phyloP scores from a whole-genome alignment of 2,888 invertebrate species.

The Euzophera pinguis region DNA sequence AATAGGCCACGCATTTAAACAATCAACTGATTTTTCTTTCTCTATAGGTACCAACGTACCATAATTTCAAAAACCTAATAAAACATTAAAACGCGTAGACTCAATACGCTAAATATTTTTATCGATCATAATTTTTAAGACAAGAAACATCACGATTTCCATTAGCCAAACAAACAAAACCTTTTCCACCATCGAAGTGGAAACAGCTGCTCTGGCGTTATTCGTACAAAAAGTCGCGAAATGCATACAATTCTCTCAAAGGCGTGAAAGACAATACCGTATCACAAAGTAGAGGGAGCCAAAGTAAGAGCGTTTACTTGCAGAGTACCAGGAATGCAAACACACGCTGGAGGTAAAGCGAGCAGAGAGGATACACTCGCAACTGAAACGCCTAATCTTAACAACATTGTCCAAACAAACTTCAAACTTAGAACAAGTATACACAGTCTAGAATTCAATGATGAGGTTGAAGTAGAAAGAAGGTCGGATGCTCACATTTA shows the following conservation, averaged over 20 bases:
- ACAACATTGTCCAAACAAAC: conserved; percentile 15
- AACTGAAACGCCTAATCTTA: conserved; percentile 27
- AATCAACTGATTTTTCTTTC: no score
- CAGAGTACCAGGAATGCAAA: conserved; percentile 69
- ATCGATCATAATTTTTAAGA: no score
- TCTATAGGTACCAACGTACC: no score
- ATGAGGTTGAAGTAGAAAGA: conserved; percentile 26
- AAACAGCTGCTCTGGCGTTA: conserved; percentile 20
- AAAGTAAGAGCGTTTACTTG: conserved; percentile 68
- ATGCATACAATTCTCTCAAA: conserved; percentile 59
- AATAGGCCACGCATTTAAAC: no score
- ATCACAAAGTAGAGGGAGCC: conserved; percentile 61
- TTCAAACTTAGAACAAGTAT: conserved; percentile 16
- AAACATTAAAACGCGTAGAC: no score
- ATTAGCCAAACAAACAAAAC: conserved; percentile 12
- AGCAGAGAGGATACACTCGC: conserved; percentile 31
- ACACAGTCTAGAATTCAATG: background rate
- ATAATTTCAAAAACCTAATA: no score
- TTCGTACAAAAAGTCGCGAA: conserved; percentile 44
- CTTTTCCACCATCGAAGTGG: conserved; percentile 1
- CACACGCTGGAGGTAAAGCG: conserved; percentile 58
- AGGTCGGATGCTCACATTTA: conserved; percentile 61
- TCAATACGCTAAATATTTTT: no score
- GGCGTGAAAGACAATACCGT: conserved; percentile 62
- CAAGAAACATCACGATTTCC: background rate